Conservation (phyloP, 2,113 vertebrate species). For the Phylloscopus trochilus region DNA sequence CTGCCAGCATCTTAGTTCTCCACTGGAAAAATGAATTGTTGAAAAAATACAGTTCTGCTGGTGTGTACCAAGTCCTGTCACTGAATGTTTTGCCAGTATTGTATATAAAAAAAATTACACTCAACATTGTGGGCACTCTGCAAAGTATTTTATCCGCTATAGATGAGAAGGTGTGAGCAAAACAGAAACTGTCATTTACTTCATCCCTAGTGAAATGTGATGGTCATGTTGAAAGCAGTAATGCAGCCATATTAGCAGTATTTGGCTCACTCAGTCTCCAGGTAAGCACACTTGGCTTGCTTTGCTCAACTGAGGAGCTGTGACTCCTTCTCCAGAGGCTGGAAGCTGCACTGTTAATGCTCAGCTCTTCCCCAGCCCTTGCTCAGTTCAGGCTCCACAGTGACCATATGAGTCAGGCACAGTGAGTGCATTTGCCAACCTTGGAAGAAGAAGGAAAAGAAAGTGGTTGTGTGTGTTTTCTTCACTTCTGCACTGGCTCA, state of each 20-base stretch:
- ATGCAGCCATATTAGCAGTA: neutral
- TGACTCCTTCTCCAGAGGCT: neutral
- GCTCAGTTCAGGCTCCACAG: neutral
- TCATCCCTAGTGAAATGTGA: neutral
- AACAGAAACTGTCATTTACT: neutral
- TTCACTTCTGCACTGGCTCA: neutral
- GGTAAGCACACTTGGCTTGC: neutral
- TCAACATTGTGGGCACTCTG: neutral
- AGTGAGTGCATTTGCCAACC: fast-evolving
- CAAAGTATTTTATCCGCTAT: neutral
- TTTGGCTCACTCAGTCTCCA: neutral
- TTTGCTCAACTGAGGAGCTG: neutral
- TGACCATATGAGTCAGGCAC: neutral
- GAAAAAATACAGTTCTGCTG: neutral
- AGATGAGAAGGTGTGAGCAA: neutral
- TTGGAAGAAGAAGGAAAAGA: neutral
- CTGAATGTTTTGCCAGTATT: neutral
- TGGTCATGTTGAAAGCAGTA: neutral
- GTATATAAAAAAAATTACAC: neutral
- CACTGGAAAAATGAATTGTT: neutral
- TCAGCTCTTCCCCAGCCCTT: neutral
- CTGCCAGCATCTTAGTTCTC: neutral
- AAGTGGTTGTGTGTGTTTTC: neutral
- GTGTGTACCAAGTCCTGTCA: neutral
- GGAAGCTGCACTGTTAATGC: neutral